Conservation (phyloP, 2,888 invertebrate genomes). For the Apomyelois bistriatella region DNA sequence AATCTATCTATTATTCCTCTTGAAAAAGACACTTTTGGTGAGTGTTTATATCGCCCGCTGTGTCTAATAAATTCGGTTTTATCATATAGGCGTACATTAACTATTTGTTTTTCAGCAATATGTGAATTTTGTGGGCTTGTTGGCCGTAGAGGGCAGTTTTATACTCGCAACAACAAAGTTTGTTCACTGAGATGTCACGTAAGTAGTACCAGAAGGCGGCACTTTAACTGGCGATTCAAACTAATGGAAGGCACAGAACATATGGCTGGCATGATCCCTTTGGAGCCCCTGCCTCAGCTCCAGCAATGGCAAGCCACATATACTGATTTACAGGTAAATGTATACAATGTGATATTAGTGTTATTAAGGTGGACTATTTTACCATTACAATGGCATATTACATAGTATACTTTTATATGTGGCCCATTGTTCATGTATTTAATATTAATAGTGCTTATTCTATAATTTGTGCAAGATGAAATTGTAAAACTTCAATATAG, state of each 20-base stretch:
- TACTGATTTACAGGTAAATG: constrained; percentile 58
- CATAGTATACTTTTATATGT: too few relatives aligned
- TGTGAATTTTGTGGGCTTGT: constrained; percentile 70
- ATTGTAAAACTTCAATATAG: too few relatives aligned
- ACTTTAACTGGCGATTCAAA: constrained; percentile 63
- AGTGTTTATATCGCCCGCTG: constrained; percentile 38
- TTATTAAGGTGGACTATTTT: too few relatives aligned
- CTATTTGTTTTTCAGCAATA: constrained; percentile 48
- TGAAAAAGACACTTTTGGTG: constrained; percentile 93
- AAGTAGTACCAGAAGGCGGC: constrained; percentile 46
- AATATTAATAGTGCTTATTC: too few relatives aligned
- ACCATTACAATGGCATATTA: too few relatives aligned
- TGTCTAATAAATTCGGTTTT: too few relatives aligned
- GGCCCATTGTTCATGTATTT: too few relatives aligned
- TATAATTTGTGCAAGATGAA: too few relatives aligned
- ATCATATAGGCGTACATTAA: background rate
- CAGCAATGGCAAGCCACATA: constrained; percentile 68
- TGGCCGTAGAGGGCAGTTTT: constrained; percentile 64
- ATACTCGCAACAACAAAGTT: constrained; percentile 59
- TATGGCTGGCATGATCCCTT: constrained; percentile 70
- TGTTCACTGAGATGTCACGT: constrained; percentile 63
- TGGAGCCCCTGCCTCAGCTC: constrained; percentile 72
- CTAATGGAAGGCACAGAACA: constrained; percentile 73
- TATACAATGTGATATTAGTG: background rate
- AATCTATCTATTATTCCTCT: constrained; percentile 93